Conservation (phyloP, 2,888 invertebrate species). For the Dioctria rufipes region DNA sequence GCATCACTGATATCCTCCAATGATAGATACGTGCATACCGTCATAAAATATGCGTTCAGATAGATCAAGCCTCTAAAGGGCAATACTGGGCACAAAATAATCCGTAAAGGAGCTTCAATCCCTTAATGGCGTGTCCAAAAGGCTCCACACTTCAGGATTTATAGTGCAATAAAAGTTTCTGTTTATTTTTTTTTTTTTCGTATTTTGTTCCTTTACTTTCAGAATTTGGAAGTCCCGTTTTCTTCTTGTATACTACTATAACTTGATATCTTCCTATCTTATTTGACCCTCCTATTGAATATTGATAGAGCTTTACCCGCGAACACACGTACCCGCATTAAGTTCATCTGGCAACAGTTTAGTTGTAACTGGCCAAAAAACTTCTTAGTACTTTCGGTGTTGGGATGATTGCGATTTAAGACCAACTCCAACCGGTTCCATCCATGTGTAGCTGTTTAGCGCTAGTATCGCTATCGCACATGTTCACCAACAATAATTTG, state of each 20-base stretch:
- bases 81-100: slow-evolving; percentile 47
- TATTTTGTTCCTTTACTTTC: too few species aligned
- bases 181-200: neutral
- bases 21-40: slow-evolving; percentile 45
- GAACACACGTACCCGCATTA: slow-evolving; percentile 50
- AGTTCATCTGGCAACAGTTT: slow-evolving; percentile 56
- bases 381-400: neutral
- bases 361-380: slow-evolving; percentile 53
- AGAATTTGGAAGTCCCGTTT: neutral
- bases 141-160: slow-evolving; percentile 50
- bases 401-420: neutral
- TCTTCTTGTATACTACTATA: slow-evolving; percentile 2
- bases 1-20: slow-evolving; percentile 51
- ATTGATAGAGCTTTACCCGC: slow-evolving; percentile 39
- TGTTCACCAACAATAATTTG: slow-evolving; percentile 21
- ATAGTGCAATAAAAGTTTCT: slow-evolving; percentile 50
- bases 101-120: slow-evolving; percentile 48
- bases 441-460: neutral
- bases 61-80: slow-evolving; percentile 39
- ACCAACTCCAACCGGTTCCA: slow-evolving; percentile 18
- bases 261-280: neutral
- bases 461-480: slow-evolving; percentile 49
- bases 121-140: slow-evolving; percentile 51
- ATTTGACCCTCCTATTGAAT: slow-evolving; percentile 50
- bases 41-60: slow-evolving; percentile 49